Conservation (phyloP, 2,888 invertebrate species). For the Cephus nigrinus region DNA sequence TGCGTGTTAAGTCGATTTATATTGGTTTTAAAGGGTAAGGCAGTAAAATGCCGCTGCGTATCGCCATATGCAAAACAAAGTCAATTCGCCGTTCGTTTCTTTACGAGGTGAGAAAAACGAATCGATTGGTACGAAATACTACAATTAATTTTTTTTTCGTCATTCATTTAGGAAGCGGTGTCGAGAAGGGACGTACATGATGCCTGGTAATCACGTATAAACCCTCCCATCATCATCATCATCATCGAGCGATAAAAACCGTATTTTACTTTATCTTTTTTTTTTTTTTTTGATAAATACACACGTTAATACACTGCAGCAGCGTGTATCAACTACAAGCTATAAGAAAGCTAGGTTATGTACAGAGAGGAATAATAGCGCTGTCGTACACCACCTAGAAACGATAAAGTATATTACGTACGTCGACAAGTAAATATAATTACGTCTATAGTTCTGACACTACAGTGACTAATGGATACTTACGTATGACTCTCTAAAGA, state of each 20-base stretch:
- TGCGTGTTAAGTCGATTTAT: neutral
- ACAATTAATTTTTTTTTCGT: conserved; percentile 2
- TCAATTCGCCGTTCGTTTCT: neutral
- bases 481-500: conserved; percentile 19
- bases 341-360: conserved; percentile 37
- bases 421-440: conserved; percentile 31
- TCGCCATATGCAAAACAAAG: neutral
- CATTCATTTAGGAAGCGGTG: conserved; percentile 54
- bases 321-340: conserved; percentile 24
- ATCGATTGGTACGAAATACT: conserved; percentile 9
- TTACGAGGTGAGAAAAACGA: neutral
- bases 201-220: conserved; percentile 65
- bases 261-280: neutral
- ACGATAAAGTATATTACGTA: conserved; percentile 57
- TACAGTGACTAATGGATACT: conserved; percentile 3
- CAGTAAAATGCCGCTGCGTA: neutral
- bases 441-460: neutral
- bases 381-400: conserved; percentile 62
- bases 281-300: neutral
- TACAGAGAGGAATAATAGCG: conserved; percentile 47
- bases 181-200: conserved; percentile 62
- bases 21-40: neutral
- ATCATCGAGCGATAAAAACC: neutral
- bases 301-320: neutral
- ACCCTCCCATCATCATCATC: conserved; percentile 60